Base-by-base conservation (phyloP, 2,113 vertebrate genomes). In the Chionomys nivalis region DNA sequence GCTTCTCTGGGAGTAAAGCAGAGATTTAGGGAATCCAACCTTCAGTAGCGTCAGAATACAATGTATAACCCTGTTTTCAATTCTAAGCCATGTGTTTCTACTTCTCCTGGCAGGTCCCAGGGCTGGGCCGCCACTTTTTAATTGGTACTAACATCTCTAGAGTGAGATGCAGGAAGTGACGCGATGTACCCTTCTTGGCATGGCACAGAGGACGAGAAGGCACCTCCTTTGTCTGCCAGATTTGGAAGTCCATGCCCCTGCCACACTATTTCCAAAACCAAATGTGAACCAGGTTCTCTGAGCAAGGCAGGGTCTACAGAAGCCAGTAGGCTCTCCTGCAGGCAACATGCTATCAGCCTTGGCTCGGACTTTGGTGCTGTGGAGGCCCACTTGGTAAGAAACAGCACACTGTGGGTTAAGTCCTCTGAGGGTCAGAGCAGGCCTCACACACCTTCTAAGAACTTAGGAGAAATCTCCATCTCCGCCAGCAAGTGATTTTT, bases 381-480 rank as follows among this genome's bases (percentile, higher is more conserved):
- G 26, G 49, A 36, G 11, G 52, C 36, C 33, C 39, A n/a, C 16
- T 63, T 47, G 17, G 39, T 39, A 42, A 81, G 44, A 31, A 39
- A 65, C 10, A 2, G 7, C 33, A 21, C 28, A 49, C 14, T 52
- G 26, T 49, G 26, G 47, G 31, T 88, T 89, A 87, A 87, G 90
- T 92, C 58, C 81, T 94, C 95, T 81, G 86, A 94, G 83, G 95
- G 87, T 39, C 83, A 95, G 90, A 96, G 93, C 95, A 92, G 92
- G 79, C 58, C 88, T 88, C 90, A 26, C 1, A 94, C 65, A 63
- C 88, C 83, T 94, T 87, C 91, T 68, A 89, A 91, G 90, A 95
- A 96, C 95, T 95, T 88, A 82, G 87, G 44, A 93, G 79, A 91
- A 95, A 77, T 55, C 36, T 1, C 2, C 68, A 6, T 87, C 72